Conservation (phyloP, 2,888 invertebrate species). For the Drosophila eohydei region DNA sequence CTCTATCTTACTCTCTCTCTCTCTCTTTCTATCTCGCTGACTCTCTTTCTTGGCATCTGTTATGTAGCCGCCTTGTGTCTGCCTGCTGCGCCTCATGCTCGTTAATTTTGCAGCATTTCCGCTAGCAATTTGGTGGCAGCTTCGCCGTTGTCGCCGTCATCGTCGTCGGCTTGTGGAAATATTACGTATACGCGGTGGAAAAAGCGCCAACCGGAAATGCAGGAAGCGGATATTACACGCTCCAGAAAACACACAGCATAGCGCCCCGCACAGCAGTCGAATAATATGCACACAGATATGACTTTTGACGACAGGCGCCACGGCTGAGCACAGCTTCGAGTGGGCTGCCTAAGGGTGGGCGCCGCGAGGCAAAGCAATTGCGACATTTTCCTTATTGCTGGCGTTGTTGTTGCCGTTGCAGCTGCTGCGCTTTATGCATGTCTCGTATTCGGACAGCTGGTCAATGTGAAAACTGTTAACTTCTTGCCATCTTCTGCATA, state of each 20-base stretch:
- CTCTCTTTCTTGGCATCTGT: not conserved
- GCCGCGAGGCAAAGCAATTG: slow-evolving; percentile 9
- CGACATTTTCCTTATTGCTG: slow-evolving; percentile 44
- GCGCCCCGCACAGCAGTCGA: slow-evolving; percentile 32
- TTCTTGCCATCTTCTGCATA: slow-evolving; percentile 1
- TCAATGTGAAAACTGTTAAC: slow-evolving; percentile 38
- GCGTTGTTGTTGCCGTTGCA: slow-evolving; percentile 18
- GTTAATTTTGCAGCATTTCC: slow-evolving; percentile 82
- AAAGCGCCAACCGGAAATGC: slow-evolving; percentile 78
- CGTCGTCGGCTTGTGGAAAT: slow-evolving; percentile 52
- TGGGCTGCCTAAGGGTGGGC: not conserved
- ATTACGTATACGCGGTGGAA: slow-evolving; percentile 60
- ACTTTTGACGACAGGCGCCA: slow-evolving; percentile 68
- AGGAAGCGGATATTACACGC: slow-evolving; percentile 81
- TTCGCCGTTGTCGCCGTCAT: slow-evolving; percentile 13
- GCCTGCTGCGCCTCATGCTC: slow-evolving; percentile 59
- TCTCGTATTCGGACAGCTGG: slow-evolving; percentile 71
- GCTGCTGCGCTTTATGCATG: slow-evolving; percentile 64
- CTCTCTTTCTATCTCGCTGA: not conserved
- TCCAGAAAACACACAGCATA: slow-evolving; percentile 71
- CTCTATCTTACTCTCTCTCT: not conserved
- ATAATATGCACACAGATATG: slow-evolving; percentile 79
- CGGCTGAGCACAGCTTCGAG: not conserved
- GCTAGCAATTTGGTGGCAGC: slow-evolving; percentile 75
- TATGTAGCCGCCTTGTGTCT: slow-evolving; percentile 4